Base-by-base conservation (phyloP, 2,113 vertebrate genomes). In the Charadrius vociferus region DNA sequence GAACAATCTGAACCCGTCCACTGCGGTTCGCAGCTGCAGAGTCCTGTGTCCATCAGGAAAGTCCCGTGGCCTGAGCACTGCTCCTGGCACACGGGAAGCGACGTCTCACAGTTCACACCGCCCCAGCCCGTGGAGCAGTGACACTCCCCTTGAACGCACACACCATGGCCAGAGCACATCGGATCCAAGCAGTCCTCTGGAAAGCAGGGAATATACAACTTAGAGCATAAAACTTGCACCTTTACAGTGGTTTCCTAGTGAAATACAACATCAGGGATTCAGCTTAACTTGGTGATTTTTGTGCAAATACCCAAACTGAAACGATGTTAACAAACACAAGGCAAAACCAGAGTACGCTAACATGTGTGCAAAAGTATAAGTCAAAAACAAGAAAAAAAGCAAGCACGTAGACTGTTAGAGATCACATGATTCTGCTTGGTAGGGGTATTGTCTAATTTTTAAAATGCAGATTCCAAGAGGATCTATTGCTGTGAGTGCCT, bases 1-100 rank as follows among this genome's bases (percentile, higher is more conserved):
- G 99, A 99, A 77, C 99, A 99, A 98, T 99, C 99, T 1, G 99
- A 92, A 19, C 99, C 99, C 0, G 99, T 99, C 99, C 99, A 99
- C 96, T 98, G 99, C 3, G 99, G 99, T 79, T 99, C 99, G 59
- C 99, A 99, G 98, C 98, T 98, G 93, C 99, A 99, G 91, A 98
- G 88, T 19, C 99, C 99, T 5, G 98, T 98, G 23, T 99, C 99
- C 56, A 98, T 97, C 47, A 99, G 98, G 95, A 99, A 99, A 72
- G 99, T 99, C 14, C 99, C 99, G 0, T 99, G 99, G 30, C 99
- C 99, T 0, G 99, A 99, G 96, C 99, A 99, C 95, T 99, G 99
- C 77, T 99, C 99, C 98, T 99, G 99, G 97, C 99, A 99, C 67
- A 99, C 97, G 12, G 99, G 99, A 94, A 99, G 98, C 7, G 99